Evolutionary conservation across 2,888 invertebrate species (phyloP).

Genomic region (Conomelus anceps): DNA sequence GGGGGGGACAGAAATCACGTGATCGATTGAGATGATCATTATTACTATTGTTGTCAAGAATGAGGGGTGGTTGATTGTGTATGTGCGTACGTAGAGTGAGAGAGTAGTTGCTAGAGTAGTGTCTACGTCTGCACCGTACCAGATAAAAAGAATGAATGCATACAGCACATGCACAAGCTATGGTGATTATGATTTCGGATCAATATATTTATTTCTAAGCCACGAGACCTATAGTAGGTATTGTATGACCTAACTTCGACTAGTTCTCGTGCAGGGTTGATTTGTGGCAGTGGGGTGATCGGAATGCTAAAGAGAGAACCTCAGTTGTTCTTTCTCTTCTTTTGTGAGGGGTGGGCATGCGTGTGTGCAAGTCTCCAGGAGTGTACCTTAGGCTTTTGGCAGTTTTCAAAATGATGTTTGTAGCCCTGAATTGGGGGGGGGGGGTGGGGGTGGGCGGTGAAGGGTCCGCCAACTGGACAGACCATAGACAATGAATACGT

Average conservation of each 20-base stretch:
- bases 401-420: not conserved
- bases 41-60: not conserved
- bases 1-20: not conserved
- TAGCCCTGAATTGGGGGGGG: not conserved
- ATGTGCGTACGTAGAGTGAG: not conserved
- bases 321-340: not conserved
- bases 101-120: not conserved
- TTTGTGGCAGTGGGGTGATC: not conserved
- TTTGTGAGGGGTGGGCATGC: not conserved
- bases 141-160: not conserved
- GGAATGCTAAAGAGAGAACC: not conserved
- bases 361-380: too few relatives aligned
- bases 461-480: not conserved
- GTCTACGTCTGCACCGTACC: not conserved
- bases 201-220: not conserved
- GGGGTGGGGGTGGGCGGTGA: too few relatives aligned
- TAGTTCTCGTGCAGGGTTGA: not conserved
- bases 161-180: not conserved
- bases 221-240: not conserved
- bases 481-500: not conserved
- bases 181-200: not conserved
- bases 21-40: not conserved
- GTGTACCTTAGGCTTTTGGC: not conserved
- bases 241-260: not conserved
- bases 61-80: not conserved